phyloP scores from a whole-genome alignment of 2,797 vertebrate genomes.

The Scolopax rusticola region DNA sequence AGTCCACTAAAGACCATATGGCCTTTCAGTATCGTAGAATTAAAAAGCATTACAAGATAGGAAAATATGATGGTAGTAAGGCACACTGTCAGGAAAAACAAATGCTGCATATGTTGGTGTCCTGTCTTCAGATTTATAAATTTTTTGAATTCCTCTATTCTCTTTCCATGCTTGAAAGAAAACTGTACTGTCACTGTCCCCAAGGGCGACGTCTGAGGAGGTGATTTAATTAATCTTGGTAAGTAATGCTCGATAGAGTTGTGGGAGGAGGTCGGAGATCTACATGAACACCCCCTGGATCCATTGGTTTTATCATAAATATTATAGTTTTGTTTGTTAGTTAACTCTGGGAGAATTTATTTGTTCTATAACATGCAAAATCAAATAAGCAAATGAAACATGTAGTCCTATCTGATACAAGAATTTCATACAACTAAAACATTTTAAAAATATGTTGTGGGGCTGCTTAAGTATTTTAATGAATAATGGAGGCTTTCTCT shows the following conservation, averaged over 20 bases:
- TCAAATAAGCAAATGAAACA: neutral
- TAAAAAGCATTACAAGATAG: neutral
- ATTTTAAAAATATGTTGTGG: neutral
- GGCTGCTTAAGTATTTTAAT: slow-evolving; percentile 27
- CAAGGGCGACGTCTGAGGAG: neutral
- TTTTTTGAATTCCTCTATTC: neutral
- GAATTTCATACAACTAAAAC: neutral
- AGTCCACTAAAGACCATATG: neutral
- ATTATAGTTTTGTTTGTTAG: neutral
- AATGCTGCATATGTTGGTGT: neutral
- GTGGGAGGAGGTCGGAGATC: neutral
- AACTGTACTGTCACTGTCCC: neutral
- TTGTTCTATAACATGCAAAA: neutral
- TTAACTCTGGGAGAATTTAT: neutral
- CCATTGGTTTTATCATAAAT: neutral
- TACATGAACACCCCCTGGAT: neutral
- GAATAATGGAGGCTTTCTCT: neutral
- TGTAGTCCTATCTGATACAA: neutral
- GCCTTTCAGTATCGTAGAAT: neutral
- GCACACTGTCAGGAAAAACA: neutral
- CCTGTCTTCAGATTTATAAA: neutral
- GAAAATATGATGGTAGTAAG: neutral
- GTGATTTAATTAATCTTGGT: neutral
- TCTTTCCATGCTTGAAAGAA: neutral
- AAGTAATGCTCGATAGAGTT: neutral